Percentiles rank a stretch among this genome's conserved stretches.
Evolutionary conservation across 2,888 invertebrate species (phyloP).

Genomic region (Orthonevra nobilis): DNA sequence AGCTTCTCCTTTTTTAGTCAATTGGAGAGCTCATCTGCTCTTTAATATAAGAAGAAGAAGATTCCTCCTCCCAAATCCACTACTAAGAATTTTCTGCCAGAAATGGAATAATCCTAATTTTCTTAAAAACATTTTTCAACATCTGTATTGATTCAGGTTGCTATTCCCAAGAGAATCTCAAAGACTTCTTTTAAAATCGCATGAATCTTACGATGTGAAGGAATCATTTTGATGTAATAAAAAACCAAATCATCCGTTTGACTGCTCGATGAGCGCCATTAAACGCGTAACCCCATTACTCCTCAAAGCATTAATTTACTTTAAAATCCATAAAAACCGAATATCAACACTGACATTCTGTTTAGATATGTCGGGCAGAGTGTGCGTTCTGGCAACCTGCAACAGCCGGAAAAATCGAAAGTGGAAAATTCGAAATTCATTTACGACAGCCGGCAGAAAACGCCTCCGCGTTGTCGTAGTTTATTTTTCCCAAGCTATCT

Average conservation of each 20-base stretch:
- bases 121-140: too few relatives aligned
- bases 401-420: not conserved
- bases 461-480: conserved; percentile 7
- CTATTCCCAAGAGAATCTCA: too few relatives aligned
- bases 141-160: too few relatives aligned
- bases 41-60: too few relatives aligned
- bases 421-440: conserved; percentile 26
- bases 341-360: conserved; percentile 37
- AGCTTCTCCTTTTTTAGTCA: too few relatives aligned
- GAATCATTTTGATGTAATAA: conserved; percentile 5
- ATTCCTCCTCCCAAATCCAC: too few relatives aligned
- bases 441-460: conserved; percentile 20
- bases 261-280: conserved; percentile 20
- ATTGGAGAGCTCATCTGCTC: too few relatives aligned
- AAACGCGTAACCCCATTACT: conserved; percentile 35
- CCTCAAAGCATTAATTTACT: conserved; percentile 15
- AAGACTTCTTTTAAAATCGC: conserved; percentile 7
- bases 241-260: conserved; percentile 21
- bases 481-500: conserved; percentile 21
- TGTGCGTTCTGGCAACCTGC: not conserved
- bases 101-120: too few relatives aligned
- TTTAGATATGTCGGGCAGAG: conserved; percentile 38
- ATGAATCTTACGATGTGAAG: not conserved
- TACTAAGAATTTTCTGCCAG: too few relatives aligned
- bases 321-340: conserved; percentile 25